Evolutionary conservation across 2,888 invertebrate species (phyloP).

Genomic region (Stratiomys singularior): DNA sequence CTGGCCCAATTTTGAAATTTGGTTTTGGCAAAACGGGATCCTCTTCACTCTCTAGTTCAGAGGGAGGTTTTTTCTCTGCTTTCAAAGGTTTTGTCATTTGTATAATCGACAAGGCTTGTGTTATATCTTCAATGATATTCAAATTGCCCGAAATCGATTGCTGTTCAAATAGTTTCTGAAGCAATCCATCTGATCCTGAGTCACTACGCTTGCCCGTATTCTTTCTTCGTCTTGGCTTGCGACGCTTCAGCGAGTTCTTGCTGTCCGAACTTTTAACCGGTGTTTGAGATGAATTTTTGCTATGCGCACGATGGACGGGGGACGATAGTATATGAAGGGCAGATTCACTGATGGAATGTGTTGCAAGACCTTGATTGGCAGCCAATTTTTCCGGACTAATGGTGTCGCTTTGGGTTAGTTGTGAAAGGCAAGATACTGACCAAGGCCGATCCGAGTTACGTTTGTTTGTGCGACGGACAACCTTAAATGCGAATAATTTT

Average conservation of each 20-base stretch:
- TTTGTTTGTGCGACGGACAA: constrained; percentile 68
- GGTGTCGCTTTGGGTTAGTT: constrained; percentile 69
- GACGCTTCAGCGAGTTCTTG: constrained; percentile 63
- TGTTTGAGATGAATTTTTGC: constrained; percentile 54
- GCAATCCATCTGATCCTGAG: constrained; percentile 69
- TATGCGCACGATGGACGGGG: constrained; percentile 55
- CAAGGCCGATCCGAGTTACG: constrained; percentile 75
- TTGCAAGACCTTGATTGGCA: constrained; percentile 68
- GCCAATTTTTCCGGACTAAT: constrained; percentile 62
- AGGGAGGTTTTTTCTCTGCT: constrained; percentile 65
- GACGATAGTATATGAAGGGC: constrained; percentile 80
- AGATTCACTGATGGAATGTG: constrained; percentile 89
- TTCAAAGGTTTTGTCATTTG: constrained; percentile 54
- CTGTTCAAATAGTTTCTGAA: constrained; percentile 74
- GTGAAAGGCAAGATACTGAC: constrained; percentile 89
- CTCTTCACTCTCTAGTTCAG: constrained; percentile 77
- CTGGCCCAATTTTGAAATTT: constrained; percentile 74
- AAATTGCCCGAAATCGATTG: constrained; percentile 77
- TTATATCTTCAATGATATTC: constrained; percentile 70
- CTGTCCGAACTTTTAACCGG: constrained; percentile 60
- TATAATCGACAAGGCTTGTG: constrained; percentile 68
- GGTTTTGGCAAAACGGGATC: constrained; percentile 70
- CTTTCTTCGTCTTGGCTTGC: constrained; percentile 62
- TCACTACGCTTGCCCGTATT: constrained; percentile 66
- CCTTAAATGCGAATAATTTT: constrained; percentile 65